Percentiles rank a stretch among this genome's conserved stretches.
These are phyloP conservation scores for Nematolebias whitei DNA, from an alignment of 2,113 vertebrate genomes.

Conservation along the genomic window DNA sequence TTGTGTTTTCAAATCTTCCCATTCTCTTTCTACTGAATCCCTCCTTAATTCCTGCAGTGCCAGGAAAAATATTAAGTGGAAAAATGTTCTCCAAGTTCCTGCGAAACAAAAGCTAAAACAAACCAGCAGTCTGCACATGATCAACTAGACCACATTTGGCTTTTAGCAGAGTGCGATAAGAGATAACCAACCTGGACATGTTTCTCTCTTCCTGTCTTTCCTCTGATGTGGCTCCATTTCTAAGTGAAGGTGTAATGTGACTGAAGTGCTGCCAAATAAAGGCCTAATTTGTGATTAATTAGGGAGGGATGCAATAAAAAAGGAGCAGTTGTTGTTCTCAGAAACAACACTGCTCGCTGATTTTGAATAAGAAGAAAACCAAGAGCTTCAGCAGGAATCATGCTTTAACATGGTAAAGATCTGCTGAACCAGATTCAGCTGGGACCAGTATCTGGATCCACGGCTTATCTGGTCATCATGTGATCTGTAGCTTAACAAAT, in stretches of 20 bases:
- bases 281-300: conserved; percentile 37
- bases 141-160: background rate
- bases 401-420: conserved; percentile 1
- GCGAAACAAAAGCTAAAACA: background rate
- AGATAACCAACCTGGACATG: conserved; percentile 2
- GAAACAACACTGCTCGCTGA: conserved; percentile 11
- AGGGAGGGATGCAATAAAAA: conserved; percentile 14
- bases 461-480: background rate
- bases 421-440: too few relatives aligned
- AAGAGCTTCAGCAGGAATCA: background rate
- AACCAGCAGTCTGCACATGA: background rate
- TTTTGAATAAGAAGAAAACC: conserved; percentile 28
- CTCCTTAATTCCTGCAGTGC: background rate
- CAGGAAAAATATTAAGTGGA: conserved; percentile 5
- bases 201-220: background rate
- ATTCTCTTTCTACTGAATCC: conserved; percentile 10
- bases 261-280: conserved; percentile 32
- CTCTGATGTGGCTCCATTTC: conserved; percentile 25
- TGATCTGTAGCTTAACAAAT: background rate
- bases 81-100: background rate
- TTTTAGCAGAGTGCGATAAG: background rate
- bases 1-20: conserved; percentile 10
- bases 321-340: conserved; percentile 24
- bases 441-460: background rate
- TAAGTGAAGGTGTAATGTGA: conserved; percentile 27